These are phyloP conservation scores for Bactericera cockerelli DNA, from an alignment of 1,140 invertebrate genomes.

Conservation along the genomic window DNA sequence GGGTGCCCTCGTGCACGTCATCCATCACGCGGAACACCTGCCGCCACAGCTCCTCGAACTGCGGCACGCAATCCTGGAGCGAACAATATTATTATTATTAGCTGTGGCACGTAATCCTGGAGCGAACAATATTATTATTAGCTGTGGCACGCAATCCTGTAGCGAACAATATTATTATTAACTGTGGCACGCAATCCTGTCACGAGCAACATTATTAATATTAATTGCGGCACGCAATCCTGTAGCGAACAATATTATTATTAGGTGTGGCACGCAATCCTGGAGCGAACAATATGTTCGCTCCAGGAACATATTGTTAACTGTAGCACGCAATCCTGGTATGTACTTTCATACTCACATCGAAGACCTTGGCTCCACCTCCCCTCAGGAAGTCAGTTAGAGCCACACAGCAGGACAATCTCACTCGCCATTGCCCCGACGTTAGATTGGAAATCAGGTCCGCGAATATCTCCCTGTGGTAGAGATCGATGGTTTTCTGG, in stretches of 20 bases:
- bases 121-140: neutral
- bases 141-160: neutral
- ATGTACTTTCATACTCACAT: constrained; percentile 12
- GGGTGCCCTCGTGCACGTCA: constrained; percentile 80
- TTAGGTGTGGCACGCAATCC: neutral
- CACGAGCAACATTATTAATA: neutral
- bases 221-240: constrained; percentile 35
- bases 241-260: constrained; percentile 28
- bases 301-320: neutral
- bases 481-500: constrained; percentile 72
- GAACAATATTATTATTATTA: constrained; percentile 21
- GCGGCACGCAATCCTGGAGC: constrained; percentile 33
- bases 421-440: constrained; percentile 66
- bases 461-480: constrained; percentile 69
- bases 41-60: constrained; percentile 56
- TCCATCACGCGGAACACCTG: constrained; percentile 80
- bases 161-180: constrained; percentile 26
- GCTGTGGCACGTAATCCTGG: neutral
- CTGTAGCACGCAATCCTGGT: neutral
- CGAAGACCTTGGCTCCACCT: constrained; percentile 19
- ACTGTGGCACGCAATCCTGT: neutral
- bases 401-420: constrained; percentile 79
- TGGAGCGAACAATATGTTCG: constrained; percentile 11
- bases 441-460: constrained; percentile 70
- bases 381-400: constrained; percentile 60